Conservation (phyloP, 2,113 vertebrate species). For the Silurus glanis region DNA sequence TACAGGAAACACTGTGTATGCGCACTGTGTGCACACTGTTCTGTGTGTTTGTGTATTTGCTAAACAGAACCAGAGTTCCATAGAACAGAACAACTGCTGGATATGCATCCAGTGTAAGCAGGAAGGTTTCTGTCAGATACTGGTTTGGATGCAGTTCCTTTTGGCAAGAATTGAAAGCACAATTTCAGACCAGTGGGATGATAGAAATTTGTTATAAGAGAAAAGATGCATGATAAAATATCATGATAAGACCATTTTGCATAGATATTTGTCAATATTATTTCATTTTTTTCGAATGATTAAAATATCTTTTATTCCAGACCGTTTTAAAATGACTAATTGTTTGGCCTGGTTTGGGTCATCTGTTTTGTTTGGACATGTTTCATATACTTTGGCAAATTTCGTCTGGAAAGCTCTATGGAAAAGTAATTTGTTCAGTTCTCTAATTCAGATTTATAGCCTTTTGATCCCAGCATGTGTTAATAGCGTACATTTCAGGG, state of each 20-base stretch:
- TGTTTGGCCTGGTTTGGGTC: slow-evolving; percentile 25
- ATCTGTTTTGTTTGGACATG: slow-evolving; percentile 32
- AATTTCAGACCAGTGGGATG: neutral
- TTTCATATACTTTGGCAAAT: slow-evolving; percentile 40
- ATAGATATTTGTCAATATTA: neutral
- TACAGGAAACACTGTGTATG: neutral
- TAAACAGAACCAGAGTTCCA: too few relatives aligned
- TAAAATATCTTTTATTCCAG: slow-evolving; percentile 44
- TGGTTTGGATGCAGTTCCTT: neutral
- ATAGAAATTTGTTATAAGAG: neutral
- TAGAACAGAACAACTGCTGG: neutral
- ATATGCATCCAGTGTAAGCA: neutral
- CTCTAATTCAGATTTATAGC: neutral
- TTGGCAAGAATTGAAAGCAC: neutral
- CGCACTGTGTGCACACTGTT: neutral
- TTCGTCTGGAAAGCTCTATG: slow-evolving; percentile 11
- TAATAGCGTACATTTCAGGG: slow-evolving; percentile 22
- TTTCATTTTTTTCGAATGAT: neutral
- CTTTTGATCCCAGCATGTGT: slow-evolving; percentile 34
- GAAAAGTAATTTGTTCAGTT: slow-evolving; percentile 30
- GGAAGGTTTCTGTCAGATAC: neutral
- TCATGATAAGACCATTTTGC: neutral
- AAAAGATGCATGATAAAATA: neutral
- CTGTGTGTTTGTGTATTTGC: neutral
- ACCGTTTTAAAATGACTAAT: slow-evolving; percentile 53